Percentiles rank a stretch among this genome's conserved stretches.
Evolutionary conservation across 2,888 invertebrate genomes (phyloP).

Genomic region (Brenthis ino): DNA sequence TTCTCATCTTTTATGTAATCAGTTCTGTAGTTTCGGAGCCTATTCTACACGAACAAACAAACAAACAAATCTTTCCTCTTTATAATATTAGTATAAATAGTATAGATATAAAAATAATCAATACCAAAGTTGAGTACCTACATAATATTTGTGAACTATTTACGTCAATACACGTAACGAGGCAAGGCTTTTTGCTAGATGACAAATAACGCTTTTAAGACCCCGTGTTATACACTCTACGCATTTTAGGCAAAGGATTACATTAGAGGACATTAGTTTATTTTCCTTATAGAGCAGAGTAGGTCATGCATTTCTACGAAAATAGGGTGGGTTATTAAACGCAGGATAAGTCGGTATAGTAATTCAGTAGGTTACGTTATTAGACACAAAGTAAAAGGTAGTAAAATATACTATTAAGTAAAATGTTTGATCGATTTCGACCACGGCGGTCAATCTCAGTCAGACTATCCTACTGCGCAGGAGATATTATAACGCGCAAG

Average conservation of each 20-base stretch:
- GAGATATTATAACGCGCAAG: too few relatives aligned
- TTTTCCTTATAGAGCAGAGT: conserved; percentile 15
- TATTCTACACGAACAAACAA: too few relatives aligned
- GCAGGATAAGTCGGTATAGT: too few relatives aligned
- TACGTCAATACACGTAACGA: conserved; percentile 47
- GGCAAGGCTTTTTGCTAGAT: conserved; percentile 50
- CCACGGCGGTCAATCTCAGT: too few relatives aligned
- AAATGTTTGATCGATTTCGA: too few relatives aligned
- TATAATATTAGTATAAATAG: not conserved
- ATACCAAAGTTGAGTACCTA: conserved; percentile 1
- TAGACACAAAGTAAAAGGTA: too few relatives aligned
- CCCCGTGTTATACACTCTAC: conserved; percentile 40
- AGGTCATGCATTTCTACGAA: not conserved
- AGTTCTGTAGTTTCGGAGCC: too few relatives aligned
- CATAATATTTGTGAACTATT: conserved; percentile 43
- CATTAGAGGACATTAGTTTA: conserved; percentile 24
- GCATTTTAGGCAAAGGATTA: conserved; percentile 40
- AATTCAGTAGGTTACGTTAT: too few relatives aligned
- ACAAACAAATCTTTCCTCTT: not conserved
- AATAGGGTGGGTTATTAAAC: not conserved
- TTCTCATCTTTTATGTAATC: too few relatives aligned
- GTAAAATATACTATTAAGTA: too few relatives aligned
- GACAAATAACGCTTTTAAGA: conserved; percentile 57
- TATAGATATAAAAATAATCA: not conserved
- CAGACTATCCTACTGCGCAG: too few relatives aligned